phyloP scores from a whole-genome alignment of 2,113 vertebrate genomes.

The Harpagus bidentatus region DNA sequence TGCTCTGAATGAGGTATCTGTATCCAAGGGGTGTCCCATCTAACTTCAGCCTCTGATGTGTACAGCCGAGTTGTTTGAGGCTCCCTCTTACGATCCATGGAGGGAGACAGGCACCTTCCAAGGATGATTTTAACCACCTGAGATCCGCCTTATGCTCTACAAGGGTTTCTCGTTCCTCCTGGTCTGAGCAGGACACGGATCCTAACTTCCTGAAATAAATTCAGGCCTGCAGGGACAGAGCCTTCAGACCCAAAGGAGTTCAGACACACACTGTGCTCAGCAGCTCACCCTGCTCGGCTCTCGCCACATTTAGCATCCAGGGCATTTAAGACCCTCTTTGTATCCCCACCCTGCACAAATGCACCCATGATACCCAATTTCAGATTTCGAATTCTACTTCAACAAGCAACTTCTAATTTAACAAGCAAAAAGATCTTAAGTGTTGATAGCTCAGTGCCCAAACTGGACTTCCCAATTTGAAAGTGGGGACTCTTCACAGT shows the following conservation, averaged over 20 bases:
- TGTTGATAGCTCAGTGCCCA: background rate
- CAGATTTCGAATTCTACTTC: background rate
- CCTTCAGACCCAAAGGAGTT: background rate
- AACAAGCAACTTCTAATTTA: background rate
- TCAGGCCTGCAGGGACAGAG: background rate
- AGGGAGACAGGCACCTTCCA: background rate
- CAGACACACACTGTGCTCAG: background rate
- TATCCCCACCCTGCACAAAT: background rate
- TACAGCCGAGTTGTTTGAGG: background rate
- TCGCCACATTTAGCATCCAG: background rate
- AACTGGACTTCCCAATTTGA: background rate
- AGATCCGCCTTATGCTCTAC: background rate
- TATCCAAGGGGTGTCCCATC: background rate
- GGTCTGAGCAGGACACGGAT: fast-evolving
- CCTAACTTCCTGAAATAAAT: background rate
- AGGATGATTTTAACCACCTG: background rate
- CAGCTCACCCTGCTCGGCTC: background rate
- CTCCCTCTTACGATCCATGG: background rate
- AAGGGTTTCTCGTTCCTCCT: background rate
- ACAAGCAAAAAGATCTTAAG: background rate
- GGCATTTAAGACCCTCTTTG: background rate
- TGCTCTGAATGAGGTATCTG: background rate
- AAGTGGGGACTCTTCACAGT: background rate
- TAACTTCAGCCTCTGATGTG: background rate
- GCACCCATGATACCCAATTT: background rate